Percentiles rank a stretch among this genome's conserved stretches.
These are phyloP conservation scores for Drosophila orosa DNA, from an alignment of 1,140 invertebrate genomes.

Conservation along the genomic window DNA sequence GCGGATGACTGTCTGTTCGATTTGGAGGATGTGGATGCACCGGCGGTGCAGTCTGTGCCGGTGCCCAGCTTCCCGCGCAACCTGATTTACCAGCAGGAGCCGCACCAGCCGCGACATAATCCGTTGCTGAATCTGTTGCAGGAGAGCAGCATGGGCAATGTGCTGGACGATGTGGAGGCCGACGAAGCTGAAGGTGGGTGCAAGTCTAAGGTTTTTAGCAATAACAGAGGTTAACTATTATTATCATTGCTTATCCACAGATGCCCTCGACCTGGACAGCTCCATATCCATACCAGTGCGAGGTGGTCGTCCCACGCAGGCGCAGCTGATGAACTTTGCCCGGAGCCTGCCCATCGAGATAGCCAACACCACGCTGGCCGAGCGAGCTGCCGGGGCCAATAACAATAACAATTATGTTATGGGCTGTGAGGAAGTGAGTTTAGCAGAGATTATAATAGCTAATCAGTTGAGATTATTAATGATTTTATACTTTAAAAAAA, in stretches of 20 bases:
- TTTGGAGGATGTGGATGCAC: constrained; percentile 74
- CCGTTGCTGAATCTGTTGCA: constrained; percentile 46
- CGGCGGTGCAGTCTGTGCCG: constrained; percentile 24
- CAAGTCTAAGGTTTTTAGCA: not conserved
- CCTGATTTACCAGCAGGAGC: constrained; percentile 28
- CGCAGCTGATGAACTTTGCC: constrained; percentile 66
- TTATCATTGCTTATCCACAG: constrained; percentile 6
- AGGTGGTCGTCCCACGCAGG: constrained; percentile 27
- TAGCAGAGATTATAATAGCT: not conserved
- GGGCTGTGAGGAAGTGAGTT: constrained; percentile 71
- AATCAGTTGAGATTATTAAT: not conserved
- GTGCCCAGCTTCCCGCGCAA: constrained; percentile 14
- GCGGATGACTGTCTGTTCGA: constrained; percentile 80
- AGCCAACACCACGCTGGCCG: constrained; percentile 68
- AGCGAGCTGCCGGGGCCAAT: constrained; percentile 41
- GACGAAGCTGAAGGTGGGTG: constrained; percentile 77
- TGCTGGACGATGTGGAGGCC: constrained; percentile 63
- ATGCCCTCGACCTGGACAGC: constrained; percentile 76
- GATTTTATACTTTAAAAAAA: not conserved
- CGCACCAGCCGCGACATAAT: constrained; percentile 31
- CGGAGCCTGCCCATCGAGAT: constrained; percentile 81
- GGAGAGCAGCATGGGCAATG: constrained; percentile 70
- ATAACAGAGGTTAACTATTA: not conserved
- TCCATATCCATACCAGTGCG: constrained; percentile 71
- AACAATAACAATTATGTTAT: constrained; percentile 48